phyloP scores from a whole-genome alignment of 2,113 vertebrate species.

The Cyphomyrus discorhynchus region DNA sequence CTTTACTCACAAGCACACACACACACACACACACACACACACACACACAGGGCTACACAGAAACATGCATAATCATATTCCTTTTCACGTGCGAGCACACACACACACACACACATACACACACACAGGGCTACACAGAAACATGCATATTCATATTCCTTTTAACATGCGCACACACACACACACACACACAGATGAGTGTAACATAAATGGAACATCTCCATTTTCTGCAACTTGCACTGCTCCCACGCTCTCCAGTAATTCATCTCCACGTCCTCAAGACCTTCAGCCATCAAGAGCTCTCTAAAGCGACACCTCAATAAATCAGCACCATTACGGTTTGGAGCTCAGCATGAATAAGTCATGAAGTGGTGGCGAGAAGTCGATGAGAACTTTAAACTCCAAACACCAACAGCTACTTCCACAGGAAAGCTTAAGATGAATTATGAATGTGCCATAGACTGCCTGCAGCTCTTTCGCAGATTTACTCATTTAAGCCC shows the following conservation, averaged over 20 bases:
- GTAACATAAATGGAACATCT: neutral
- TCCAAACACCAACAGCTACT: slow-evolving; percentile 12
- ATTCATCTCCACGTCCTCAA: slow-evolving; percentile 23
- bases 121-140: too few relatives aligned
- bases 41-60: neutral
- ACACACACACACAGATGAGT: neutral
- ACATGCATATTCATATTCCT: too few relatives aligned
- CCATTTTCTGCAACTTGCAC: neutral
- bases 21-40: neutral
- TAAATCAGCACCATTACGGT: slow-evolving; percentile 29
- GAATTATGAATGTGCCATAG: slow-evolving; percentile 7
- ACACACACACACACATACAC: neutral
- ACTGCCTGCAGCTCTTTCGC: neutral
- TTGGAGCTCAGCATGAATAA: slow-evolving; percentile 37
- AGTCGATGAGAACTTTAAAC: slow-evolving; percentile 8
- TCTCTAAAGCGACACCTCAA: slow-evolving; percentile 16
- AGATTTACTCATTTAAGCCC: slow-evolving; percentile 7
- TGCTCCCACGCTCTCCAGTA: neutral
- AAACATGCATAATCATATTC: neutral
- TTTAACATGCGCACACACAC: too few relatives aligned
- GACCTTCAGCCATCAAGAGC: slow-evolving; percentile 4
- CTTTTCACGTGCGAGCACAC: neutral
- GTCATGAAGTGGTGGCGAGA: slow-evolving; percentile 29
- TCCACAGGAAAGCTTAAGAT: slow-evolving; percentile 3
- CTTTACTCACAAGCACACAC: neutral